These are phyloP conservation scores for Pseudomyrmex sp. DNA, from an alignment of 1,140 invertebrate genomes.

Conservation along the genomic window DNA sequence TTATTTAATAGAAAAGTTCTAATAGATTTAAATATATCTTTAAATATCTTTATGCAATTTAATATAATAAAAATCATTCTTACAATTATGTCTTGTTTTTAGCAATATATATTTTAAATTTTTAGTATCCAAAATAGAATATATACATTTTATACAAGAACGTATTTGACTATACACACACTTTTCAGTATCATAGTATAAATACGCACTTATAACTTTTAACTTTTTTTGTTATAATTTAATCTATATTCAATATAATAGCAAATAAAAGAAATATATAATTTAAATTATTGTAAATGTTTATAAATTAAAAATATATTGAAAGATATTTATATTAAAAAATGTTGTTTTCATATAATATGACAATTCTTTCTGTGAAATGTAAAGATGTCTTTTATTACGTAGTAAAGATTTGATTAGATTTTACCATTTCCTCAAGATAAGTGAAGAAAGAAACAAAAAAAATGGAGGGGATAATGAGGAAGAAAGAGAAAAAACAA, in stretches of 20 bases:
- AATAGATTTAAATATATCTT: not conserved
- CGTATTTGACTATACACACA: too few species aligned
- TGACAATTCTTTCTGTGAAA: not conserved
- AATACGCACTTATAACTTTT: too few species aligned
- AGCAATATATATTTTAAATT: too few species aligned
- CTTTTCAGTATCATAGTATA: too few species aligned
- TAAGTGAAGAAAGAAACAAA: not conserved
- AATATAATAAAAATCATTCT: too few species aligned
- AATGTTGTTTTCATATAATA: not conserved
- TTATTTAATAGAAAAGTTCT: not conserved
- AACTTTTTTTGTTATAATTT: too few species aligned
- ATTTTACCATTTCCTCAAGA: not conserved
- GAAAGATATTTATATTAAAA: not conserved
- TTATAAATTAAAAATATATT: not conserved
- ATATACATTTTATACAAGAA: too few species aligned
- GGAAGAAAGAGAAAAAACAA: not conserved
- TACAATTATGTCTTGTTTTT: too few species aligned
- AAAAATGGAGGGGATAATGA: too few species aligned
- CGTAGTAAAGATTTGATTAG: conserved; percentile 7
- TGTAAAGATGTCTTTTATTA: not conserved
- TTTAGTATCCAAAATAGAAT: too few species aligned
- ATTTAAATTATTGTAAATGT: not conserved
- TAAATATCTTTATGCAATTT: too few species aligned
- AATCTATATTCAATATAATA: conserved; percentile 3
- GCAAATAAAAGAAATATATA: not conserved